A percentile compares a stretch with the other conserved stretches of the same genome.
These are phyloP conservation scores for Cylas formicarius DNA, from an alignment of 1,140 invertebrate species.

Conservation along the genomic window DNA sequence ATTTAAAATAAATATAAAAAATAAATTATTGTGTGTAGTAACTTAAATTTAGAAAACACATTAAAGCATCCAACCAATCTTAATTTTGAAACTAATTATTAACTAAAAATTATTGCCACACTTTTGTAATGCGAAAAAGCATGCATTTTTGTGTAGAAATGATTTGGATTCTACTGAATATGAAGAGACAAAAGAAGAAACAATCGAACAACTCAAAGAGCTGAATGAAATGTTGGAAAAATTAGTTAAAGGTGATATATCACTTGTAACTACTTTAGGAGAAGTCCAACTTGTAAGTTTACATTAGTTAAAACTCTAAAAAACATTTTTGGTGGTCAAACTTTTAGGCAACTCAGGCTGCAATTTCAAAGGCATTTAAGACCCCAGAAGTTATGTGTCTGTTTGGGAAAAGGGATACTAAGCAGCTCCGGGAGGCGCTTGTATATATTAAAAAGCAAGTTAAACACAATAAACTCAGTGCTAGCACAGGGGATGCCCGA, in stretches of 20 bases:
- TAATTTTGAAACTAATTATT: too few relatives aligned
- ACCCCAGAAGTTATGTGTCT: constrained; percentile 71
- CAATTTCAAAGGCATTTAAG: constrained; percentile 69
- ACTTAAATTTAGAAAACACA: too few relatives aligned
- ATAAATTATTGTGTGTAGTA: too few relatives aligned
- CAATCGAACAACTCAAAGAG: constrained; percentile 68
- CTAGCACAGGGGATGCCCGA: constrained; percentile 41
- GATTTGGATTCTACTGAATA: constrained; percentile 62
- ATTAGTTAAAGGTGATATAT: constrained; percentile 62
- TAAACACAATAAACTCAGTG: constrained; percentile 47
- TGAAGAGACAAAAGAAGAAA: constrained; percentile 64
- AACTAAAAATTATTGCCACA: too few relatives aligned
- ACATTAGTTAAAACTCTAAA: constrained; percentile 1
- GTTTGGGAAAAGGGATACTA: constrained; percentile 71
- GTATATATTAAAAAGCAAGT: constrained; percentile 48
- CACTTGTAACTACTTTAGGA: constrained; percentile 52
- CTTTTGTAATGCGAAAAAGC: too few relatives aligned
- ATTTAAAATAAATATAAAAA: too few relatives aligned
- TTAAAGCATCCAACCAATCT: too few relatives aligned
- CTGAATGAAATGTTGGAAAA: constrained; percentile 62
- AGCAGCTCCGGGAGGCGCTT: constrained; percentile 56
- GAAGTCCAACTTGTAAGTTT: constrained; percentile 38
- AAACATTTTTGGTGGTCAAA: not conserved
- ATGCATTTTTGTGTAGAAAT: constrained; percentile 44
- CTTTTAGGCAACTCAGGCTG: constrained; percentile 63